These are phyloP conservation scores for Nasonia oneida DNA, from an alignment of 2,888 invertebrate genomes.

Conservation along the genomic window DNA sequence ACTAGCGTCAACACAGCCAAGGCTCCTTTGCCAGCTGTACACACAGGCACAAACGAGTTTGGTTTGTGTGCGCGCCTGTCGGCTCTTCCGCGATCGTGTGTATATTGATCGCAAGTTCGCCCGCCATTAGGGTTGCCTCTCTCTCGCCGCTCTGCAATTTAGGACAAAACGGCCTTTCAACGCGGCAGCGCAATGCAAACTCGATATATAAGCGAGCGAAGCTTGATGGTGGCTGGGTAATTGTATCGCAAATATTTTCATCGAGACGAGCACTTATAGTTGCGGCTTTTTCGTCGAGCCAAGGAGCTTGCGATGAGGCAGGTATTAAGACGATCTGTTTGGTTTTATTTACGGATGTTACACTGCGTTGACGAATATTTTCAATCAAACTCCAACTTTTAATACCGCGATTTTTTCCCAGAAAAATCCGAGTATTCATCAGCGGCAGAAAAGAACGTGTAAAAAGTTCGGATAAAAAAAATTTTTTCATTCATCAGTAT, in stretches of 20 bases:
- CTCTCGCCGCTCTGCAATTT: conserved; percentile 42
- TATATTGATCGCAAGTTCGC: conserved; percentile 25
- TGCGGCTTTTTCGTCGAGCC: background rate
- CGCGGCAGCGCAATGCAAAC: conserved; percentile 18
- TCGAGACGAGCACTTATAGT: too few species aligned
- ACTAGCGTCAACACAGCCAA: background rate
- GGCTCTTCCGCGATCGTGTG: background rate
- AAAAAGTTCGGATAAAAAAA: too few species aligned
- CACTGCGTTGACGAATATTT: background rate
- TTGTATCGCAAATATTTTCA: conserved; percentile 43
- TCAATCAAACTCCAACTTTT: background rate
- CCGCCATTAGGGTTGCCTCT: conserved; percentile 42
- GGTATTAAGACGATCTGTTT: too few species aligned
- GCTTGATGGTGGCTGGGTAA: conserved; percentile 32
- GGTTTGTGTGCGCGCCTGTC: background rate
- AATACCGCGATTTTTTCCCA: background rate
- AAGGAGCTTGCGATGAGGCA: background rate
- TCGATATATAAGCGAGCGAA: conserved; percentile 27
- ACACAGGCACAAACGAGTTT: background rate
- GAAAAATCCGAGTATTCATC: too few species aligned
- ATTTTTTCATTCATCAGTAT: background rate
- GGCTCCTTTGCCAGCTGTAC: background rate
- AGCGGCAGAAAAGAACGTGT: too few species aligned
- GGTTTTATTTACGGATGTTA: too few species aligned
- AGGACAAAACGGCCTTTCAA: conserved; percentile 43